Percentiles rank a stretch among this genome's conserved stretches.
These are phyloP conservation scores for Tamandua tetradactyla DNA, from an alignment of 2,797 vertebrate species.

Conservation along the genomic window DNA sequence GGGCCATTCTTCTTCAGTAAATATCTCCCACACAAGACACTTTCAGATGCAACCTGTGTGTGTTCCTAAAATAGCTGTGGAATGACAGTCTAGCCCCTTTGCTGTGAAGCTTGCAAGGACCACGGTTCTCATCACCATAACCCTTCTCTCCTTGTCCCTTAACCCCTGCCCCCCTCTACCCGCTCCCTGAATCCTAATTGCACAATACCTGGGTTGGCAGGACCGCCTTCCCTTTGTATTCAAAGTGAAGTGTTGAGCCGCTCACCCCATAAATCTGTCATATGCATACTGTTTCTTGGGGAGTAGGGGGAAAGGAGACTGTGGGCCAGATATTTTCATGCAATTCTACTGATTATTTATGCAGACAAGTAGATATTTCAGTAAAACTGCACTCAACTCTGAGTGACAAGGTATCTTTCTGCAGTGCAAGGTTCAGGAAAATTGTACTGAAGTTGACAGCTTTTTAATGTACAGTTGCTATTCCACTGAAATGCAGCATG, in stretches of 20 bases:
- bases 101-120: not conserved
- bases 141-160: not conserved
- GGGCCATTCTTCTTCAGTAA: not conserved
- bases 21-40: not conserved
- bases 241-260: constrained; percentile 64
- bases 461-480: constrained; percentile 83
- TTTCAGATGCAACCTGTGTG: not conserved
- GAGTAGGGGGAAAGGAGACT: constrained; percentile 69
- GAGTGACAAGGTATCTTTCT: constrained; percentile 85
- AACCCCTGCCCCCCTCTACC: not conserved
- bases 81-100: not conserved
- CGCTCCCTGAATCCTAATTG: not conserved
- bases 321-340: constrained; percentile 78
- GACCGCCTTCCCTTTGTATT: constrained; percentile 66
- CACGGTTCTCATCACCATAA: not conserved
- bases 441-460: constrained; percentile 83
- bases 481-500: constrained; percentile 83
- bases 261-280: constrained; percentile 71
- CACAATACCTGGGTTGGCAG: not conserved
- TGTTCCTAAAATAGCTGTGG: constrained; percentile 36
- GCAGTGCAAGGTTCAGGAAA: constrained; percentile 80
- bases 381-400: constrained; percentile 78
- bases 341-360: constrained; percentile 84
- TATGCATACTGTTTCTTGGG: constrained; percentile 70
- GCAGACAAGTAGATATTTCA: constrained; percentile 84